These are phyloP conservation scores for Nerophis ophidion DNA, from an alignment of 2,113 vertebrate genomes.

Conservation along the genomic window DNA sequence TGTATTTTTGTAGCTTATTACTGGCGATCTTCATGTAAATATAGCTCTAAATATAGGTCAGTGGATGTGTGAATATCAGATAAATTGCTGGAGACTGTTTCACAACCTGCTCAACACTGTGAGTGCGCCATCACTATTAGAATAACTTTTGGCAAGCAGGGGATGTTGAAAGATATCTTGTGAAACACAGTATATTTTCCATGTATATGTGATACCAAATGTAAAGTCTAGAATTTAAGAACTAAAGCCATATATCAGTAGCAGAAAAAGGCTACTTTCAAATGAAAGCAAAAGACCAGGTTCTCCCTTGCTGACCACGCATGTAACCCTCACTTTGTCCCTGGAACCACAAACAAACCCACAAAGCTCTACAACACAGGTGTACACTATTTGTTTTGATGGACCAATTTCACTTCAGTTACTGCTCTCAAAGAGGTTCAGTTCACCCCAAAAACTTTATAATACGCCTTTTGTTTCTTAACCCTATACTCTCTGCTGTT, in stretches of 20 bases:
- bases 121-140: conserved; percentile 22
- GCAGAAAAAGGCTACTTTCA: conserved; percentile 47
- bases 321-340: conserved; percentile 44
- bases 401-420: conserved; percentile 80
- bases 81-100: conserved; percentile 52
- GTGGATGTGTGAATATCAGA: conserved; percentile 55
- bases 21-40: conserved; percentile 41
- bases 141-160: conserved; percentile 37
- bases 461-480: conserved; percentile 82
- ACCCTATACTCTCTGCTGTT: conserved; percentile 45
- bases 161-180: conserved; percentile 27
- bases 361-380: background rate
- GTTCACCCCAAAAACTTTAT: conserved; percentile 60
- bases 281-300: conserved; percentile 30
- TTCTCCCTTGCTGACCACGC: conserved; percentile 49
- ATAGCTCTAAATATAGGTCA: conserved; percentile 42
- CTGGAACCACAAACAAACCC: conserved; percentile 16
- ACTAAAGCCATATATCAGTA: conserved; percentile 71
- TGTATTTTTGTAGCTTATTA: conserved; percentile 33
- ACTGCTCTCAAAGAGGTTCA: conserved; percentile 8
- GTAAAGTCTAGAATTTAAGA: conserved; percentile 59
- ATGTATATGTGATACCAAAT: conserved; percentile 69
- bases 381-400: conserved; percentile 39
- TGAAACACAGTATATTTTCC: conserved; percentile 26
- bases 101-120: conserved; percentile 43